Evolutionary conservation across 2,888 invertebrate species (phyloP).

Genomic region (Eurytoma californica): DNA sequence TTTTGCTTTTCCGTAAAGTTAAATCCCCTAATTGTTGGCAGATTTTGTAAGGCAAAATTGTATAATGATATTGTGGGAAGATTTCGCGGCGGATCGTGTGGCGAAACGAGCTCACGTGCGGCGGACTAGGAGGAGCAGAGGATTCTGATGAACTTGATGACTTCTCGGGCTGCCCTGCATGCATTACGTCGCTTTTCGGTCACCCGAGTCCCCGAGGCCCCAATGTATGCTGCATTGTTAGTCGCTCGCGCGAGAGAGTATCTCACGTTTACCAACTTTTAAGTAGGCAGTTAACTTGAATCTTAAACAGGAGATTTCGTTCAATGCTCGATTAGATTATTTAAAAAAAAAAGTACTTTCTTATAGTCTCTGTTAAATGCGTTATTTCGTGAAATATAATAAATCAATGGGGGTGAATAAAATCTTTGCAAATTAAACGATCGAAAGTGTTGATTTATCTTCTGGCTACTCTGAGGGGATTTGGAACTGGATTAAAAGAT

Average conservation of each 20-base stretch:
- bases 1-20: too few species aligned
- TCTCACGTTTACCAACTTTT: conserved; percentile 13
- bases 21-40: not conserved
- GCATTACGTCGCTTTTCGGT: conserved; percentile 6
- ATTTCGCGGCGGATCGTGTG: conserved; percentile 36
- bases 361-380: too few species aligned
- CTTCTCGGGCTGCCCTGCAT: conserved; percentile 17
- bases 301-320: conserved; percentile 23
- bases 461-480: too few species aligned
- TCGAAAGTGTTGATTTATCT: too few species aligned
- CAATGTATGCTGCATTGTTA: not conserved
- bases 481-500: too few species aligned
- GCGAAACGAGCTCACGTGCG: conserved; percentile 18
- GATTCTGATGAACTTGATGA: conserved; percentile 47
- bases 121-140: not conserved
- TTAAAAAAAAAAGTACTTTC: conserved; percentile 5
- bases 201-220: too few species aligned
- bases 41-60: conserved; percentile 48
- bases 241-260: not conserved
- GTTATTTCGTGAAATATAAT: too few species aligned
- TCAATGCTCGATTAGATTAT: conserved; percentile 31
- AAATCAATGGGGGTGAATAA: too few species aligned
- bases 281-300: conserved; percentile 22
- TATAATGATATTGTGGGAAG: conserved; percentile 52
- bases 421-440: too few species aligned